These are phyloP conservation scores for Diarsia rubi DNA, from an alignment of 2,888 invertebrate species.

Conservation along the genomic window DNA sequence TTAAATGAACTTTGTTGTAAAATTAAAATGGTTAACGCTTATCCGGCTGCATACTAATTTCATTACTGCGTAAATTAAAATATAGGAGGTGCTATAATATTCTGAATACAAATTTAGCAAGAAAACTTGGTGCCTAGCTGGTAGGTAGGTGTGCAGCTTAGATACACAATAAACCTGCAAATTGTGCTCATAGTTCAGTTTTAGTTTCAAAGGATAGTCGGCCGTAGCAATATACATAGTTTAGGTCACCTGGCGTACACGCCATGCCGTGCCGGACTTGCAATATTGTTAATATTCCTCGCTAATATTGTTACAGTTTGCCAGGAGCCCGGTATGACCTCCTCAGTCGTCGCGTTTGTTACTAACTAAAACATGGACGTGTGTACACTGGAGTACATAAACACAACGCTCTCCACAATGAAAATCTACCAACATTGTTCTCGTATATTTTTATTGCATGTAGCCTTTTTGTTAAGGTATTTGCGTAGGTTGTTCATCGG, in stretches of 20 bases:
- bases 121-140: conserved; percentile 3
- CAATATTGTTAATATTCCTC: conserved; percentile 66
- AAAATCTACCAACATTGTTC: conserved; percentile 32
- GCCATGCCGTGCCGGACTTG: conserved; percentile 38
- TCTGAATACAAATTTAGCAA: conserved; percentile 6
- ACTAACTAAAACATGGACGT: conserved; percentile 48
- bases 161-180: conserved; percentile 43
- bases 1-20: conserved; percentile 12
- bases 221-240: conserved; percentile 58
- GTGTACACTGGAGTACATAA: conserved; percentile 11
- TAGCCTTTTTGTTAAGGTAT: conserved; percentile 3
- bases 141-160: conserved; percentile 30
- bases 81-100: not conserved
- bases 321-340: conserved; percentile 36
- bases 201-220: conserved; percentile 62
- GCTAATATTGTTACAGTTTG: conserved; percentile 65
- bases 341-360: conserved; percentile 47
- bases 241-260: conserved; percentile 45
- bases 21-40: conserved; percentile 6
- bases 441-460: conserved; percentile 19
- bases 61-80: conserved; percentile 5
- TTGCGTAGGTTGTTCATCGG: conserved; percentile 8
- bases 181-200: conserved; percentile 56
- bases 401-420: conserved; percentile 17
- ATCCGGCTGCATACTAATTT: conserved; percentile 5